Evolutionary conservation across 2,797 vertebrate species (phyloP).

Genomic region (Chaetophractus vellerosus): DNA sequence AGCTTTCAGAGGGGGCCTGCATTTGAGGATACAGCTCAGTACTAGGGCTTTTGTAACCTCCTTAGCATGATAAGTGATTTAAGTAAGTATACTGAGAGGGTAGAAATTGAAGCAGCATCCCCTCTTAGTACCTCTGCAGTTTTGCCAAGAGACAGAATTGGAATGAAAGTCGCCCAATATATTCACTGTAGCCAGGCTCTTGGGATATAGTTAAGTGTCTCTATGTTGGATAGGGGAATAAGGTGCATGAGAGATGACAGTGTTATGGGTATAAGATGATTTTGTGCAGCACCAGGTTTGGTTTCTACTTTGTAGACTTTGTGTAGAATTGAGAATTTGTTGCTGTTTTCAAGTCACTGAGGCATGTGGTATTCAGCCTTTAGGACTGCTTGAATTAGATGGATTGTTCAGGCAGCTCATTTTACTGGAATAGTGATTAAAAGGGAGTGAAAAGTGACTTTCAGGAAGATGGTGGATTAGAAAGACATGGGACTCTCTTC

Average conservation of each 20-base stretch:
- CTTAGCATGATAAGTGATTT: constrained; percentile 7
- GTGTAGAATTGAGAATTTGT: constrained; percentile 33
- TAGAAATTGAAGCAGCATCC: not conserved
- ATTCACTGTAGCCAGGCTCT: not conserved
- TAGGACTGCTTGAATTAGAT: not conserved
- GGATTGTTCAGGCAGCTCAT: constrained; percentile 17
- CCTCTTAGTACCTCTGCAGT: not conserved
- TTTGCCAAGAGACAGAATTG: constrained; percentile 5
- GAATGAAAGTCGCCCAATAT: not conserved
- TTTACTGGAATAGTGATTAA: not conserved
- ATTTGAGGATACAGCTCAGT: not conserved
- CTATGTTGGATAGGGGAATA: not conserved
- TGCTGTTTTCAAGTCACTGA: constrained; percentile 28
- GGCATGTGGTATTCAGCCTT: constrained; percentile 3
- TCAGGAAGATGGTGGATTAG: no score
- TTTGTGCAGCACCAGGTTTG: constrained; percentile 1
- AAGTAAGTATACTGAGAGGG: not conserved
- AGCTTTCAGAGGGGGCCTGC: constrained; percentile 10
- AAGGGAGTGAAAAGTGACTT: not conserved
- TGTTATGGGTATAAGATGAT: not conserved
- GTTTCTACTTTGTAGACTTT: constrained; percentile 14
- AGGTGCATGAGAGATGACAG: constrained; percentile 35
- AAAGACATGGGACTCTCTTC: no score
- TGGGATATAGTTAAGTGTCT: constrained; percentile 29
- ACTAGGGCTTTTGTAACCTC: not conserved